A percentile compares a stretch with the other conserved stretches of the same genome.
Conservation (phyloP, 2,113 vertebrate species). For the Aldabrachelys gigantea region DNA sequence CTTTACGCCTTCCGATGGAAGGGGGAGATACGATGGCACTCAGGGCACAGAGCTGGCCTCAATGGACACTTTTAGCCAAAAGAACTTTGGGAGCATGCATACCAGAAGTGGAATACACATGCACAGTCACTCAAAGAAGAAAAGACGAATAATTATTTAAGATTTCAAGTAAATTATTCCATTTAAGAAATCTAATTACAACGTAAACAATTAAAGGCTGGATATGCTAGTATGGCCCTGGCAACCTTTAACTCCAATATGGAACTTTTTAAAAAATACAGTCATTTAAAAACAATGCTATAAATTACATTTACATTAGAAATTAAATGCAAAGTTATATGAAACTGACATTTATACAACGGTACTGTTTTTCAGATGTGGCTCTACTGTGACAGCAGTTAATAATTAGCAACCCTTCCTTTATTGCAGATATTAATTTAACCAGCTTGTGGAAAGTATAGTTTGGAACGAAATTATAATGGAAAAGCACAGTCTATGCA, state of each 20-base stretch:
- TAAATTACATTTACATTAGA: neutral
- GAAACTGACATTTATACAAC: neutral
- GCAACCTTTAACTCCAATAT: neutral
- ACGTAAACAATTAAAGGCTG: neutral
- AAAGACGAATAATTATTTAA: neutral
- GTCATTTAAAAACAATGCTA: neutral
- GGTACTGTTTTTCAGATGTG: neutral
- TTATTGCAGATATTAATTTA: neutral
- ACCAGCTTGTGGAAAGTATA: neutral
- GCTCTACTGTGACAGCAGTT: neutral
- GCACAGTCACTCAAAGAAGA: neutral
- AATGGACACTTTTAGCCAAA: neutral
- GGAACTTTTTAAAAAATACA: neutral
- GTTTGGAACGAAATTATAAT: neutral
- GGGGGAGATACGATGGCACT: neutral
- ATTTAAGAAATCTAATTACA: neutral
- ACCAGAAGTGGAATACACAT: neutral
- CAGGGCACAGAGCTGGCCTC: neutral
- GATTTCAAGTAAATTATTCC: neutral
- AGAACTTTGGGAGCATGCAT: neutral
- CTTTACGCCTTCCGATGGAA: neutral
- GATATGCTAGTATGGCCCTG: neutral
- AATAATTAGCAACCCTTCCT: neutral
- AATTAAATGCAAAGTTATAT: neutral
- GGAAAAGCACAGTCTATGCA: neutral